Base-by-base conservation (phyloP, 2,113 vertebrate genomes). In the Pedetes capensis region DNA sequence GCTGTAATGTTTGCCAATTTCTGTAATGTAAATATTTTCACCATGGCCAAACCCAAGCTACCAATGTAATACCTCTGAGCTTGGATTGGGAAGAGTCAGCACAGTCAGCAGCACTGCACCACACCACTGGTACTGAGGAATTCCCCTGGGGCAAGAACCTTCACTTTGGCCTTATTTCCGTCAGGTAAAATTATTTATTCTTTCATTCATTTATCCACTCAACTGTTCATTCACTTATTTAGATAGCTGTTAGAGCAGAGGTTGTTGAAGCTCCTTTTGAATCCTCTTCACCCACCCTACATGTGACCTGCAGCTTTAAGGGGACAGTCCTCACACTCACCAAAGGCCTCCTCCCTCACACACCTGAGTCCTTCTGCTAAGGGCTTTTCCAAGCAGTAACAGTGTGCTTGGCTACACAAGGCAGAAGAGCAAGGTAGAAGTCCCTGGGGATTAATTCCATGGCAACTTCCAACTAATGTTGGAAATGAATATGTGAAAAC, bases 201-300 rank as follows among this genome's bases (percentile, higher is more conserved):
- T 34, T 86, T 44, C 12, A 64, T 34, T 76, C 55, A 37, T 79
- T 80, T 75, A 39, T 10, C n/a, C 27, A 75, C 9, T 63, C 55
- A 63, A 3, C 34, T 32, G 37, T 8, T 89, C 55, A 59, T 4
- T 64, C 20, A 23, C 11, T 42, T 53, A 34, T 23, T 32, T 57
- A 63, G 61, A 34, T 39, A 4, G 29, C 57, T 66, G 76, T 10
- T 23, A 0, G 8, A 74, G 68, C 23, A 79, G 74, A 94, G 8
- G 64, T n/a, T 6, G 1, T 2, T 39, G 25, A 34, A 87, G 2
- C 1, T 22, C 6, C 57, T 8, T 29, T 13, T 16, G 20, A 9
- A 29, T 29, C 3, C 12, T 37, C 4, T 37, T 11, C 3, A 18
- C 11, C 16, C 18, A 18, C 6, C 34, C 8, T 10, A 16, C 6